Conservation (phyloP, 1,140 invertebrate genomes). For the Coelopa frigida region DNA sequence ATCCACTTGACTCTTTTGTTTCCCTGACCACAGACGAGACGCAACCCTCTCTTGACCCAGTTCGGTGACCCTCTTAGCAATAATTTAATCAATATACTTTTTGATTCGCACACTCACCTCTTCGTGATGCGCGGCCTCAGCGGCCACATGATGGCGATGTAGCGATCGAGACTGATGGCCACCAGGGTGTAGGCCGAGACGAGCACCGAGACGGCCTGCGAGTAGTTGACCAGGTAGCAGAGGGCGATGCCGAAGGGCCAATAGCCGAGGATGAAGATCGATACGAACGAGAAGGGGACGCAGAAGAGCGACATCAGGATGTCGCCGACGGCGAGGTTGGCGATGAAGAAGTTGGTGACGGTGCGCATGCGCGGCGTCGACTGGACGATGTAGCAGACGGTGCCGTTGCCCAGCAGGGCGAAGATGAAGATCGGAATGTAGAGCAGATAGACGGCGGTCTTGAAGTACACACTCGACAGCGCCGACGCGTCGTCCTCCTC, state of each 20-base stretch:
- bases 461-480: constrained; percentile 50
- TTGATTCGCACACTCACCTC: constrained; percentile 50
- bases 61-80: too few relatives aligned
- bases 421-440: constrained; percentile 68
- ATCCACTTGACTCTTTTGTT: too few relatives aligned
- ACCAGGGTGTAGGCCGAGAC: constrained; percentile 79
- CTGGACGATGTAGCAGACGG: constrained; percentile 76
- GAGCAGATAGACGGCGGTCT: constrained; percentile 60
- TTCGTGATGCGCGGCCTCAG: constrained; percentile 71
- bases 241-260: constrained; percentile 77
- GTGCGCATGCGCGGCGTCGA: constrained; percentile 73
- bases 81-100: too few relatives aligned
- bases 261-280: constrained; percentile 61
- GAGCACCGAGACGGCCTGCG: constrained; percentile 71
- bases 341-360: constrained; percentile 82
- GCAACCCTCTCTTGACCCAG: too few relatives aligned
- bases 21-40: too few relatives aligned
- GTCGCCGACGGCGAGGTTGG: constrained; percentile 77
- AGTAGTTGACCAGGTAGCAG: constrained; percentile 70
- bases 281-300: constrained; percentile 78
- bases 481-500: constrained; percentile 21
- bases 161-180: constrained; percentile 79
- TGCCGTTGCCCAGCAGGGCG: constrained; percentile 68
- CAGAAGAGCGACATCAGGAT: constrained; percentile 78
- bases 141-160: constrained; percentile 83